A percentile compares a stretch with the other conserved stretches of the same genome.
Conservation (phyloP, 2,888 invertebrate species). For the Lasius fuliginosus region DNA sequence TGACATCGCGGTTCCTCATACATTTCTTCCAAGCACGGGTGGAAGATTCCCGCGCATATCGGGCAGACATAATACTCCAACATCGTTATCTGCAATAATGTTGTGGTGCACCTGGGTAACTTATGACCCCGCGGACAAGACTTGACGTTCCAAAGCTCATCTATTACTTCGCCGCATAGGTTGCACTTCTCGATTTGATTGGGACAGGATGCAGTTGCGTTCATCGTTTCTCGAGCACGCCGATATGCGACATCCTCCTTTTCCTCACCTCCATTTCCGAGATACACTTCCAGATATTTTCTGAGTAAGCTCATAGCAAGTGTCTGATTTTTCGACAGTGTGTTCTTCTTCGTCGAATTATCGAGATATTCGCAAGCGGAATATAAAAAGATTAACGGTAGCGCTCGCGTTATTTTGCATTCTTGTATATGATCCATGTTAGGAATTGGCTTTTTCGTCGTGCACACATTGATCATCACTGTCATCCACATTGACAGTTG, state of each 20-base stretch:
- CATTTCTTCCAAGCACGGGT: slow-evolving; percentile 79
- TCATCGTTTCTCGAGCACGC: slow-evolving; percentile 69
- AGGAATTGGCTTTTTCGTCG: slow-evolving; percentile 74
- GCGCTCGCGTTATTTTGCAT: slow-evolving; percentile 78
- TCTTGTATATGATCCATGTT: slow-evolving; percentile 68
- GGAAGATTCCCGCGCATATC: slow-evolving; percentile 81
- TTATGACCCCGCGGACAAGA: slow-evolving; percentile 81
- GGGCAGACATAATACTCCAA: slow-evolving; percentile 78
- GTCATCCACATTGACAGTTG: slow-evolving; percentile 81
- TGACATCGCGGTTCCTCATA: slow-evolving; percentile 78
- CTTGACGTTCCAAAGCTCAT: slow-evolving; percentile 78
- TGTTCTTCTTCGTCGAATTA: slow-evolving; percentile 63
- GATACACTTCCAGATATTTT: slow-evolving; percentile 80
- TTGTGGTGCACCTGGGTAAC: slow-evolving; percentile 82
- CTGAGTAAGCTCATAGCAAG: slow-evolving; percentile 76
- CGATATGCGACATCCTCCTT: slow-evolving; percentile 62
- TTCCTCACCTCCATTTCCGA: slow-evolving; percentile 80
- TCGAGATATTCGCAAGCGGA: slow-evolving; percentile 76
- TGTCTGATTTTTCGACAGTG: slow-evolving; percentile 71
- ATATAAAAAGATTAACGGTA: slow-evolving; percentile 80
- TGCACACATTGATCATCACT: slow-evolving; percentile 77
- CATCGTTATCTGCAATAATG: slow-evolving; percentile 81
- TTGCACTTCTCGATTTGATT: slow-evolving; percentile 78
- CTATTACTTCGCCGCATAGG: slow-evolving; percentile 78
- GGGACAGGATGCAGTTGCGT: slow-evolving; percentile 62